Evolutionary conservation across 1,140 invertebrate species (phyloP).

Genomic region (Drosophila varians): DNA sequence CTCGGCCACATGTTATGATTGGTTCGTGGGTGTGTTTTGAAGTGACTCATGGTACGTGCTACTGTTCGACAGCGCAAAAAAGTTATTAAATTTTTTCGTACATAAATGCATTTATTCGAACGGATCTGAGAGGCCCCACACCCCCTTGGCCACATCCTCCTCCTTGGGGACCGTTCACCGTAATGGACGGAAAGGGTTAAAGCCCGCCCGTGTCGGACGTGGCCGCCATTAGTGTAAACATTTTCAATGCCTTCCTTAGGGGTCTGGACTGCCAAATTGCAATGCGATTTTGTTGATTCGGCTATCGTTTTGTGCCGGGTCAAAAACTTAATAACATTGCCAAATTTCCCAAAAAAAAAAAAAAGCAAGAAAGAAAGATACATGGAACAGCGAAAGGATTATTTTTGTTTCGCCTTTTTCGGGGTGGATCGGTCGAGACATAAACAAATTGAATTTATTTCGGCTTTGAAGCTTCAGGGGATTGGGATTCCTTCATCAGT

Average conservation of each 20-base stretch:
- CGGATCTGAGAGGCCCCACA: slow-evolving; percentile 8
- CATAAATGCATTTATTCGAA: slow-evolving; percentile 47
- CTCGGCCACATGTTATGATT: slow-evolving; percentile 80
- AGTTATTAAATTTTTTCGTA: slow-evolving; percentile 73
- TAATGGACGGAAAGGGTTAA: slow-evolving; percentile 33
- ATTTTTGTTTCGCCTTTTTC: background rate
- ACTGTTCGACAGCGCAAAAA: slow-evolving; percentile 63
- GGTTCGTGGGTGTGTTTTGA: slow-evolving; percentile 57
- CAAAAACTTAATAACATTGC: slow-evolving; percentile 59
- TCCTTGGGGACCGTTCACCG: slow-evolving; percentile 29
- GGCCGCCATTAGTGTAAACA: slow-evolving; percentile 70
- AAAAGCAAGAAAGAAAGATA: background rate
- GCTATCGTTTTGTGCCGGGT: slow-evolving; percentile 23
- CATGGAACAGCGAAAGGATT: slow-evolving; percentile 10
- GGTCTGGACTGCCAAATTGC: slow-evolving; percentile 65
- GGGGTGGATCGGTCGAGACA: slow-evolving; percentile 9
- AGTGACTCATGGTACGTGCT: slow-evolving; percentile 76
- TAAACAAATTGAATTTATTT: slow-evolving; percentile 31
- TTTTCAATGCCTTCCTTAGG: slow-evolving; percentile 65
- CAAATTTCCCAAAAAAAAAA: slow-evolving; percentile 54
- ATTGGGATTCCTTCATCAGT: background rate
- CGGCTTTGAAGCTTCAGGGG: background rate
- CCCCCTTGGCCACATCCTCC: background rate
- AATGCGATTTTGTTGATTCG: slow-evolving; percentile 32
- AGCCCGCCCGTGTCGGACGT: slow-evolving; percentile 62